These are phyloP conservation scores for Eulithis testata DNA, from an alignment of 2,888 invertebrate genomes.

Conservation along the genomic window DNA sequence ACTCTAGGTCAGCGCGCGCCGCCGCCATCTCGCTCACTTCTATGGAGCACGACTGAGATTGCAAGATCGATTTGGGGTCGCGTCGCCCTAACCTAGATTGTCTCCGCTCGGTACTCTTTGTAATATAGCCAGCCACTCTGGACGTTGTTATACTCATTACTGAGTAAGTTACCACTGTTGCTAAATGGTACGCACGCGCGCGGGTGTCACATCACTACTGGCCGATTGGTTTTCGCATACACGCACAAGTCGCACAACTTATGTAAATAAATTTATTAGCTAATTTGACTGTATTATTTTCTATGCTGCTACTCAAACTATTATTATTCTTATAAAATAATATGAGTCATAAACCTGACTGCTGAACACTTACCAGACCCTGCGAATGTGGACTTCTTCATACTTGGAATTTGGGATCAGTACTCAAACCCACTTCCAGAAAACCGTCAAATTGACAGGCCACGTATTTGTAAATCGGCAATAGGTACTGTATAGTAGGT, in stretches of 20 bases:
- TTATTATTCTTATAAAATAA: too few species aligned
- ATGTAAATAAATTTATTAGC: not conserved
- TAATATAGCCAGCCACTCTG: constrained; percentile 53
- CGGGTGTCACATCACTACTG: constrained; percentile 13
- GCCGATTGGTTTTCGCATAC: not conserved
- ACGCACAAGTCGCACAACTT: not conserved
- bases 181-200: constrained; percentile 12
- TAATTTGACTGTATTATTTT: not conserved
- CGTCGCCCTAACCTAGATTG: constrained; percentile 82
- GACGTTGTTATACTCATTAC: constrained; percentile 27
- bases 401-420: too few species aligned
- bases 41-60: constrained; percentile 61
- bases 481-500: too few species aligned
- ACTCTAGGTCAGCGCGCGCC: constrained; percentile 71
- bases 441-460: not conserved
- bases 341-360: too few species aligned
- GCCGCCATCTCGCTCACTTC: constrained; percentile 66
- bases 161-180: constrained; percentile 14
- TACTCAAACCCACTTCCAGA: not conserved
- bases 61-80: constrained; percentile 78
- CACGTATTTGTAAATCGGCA: too few species aligned
- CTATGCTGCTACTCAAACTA: not conserved
- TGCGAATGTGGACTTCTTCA: too few species aligned
- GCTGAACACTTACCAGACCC: too few species aligned
- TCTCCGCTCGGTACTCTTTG: constrained; percentile 68